phyloP scores from a whole-genome alignment of 2,797 vertebrate species.

The Cichlasoma orientale region DNA sequence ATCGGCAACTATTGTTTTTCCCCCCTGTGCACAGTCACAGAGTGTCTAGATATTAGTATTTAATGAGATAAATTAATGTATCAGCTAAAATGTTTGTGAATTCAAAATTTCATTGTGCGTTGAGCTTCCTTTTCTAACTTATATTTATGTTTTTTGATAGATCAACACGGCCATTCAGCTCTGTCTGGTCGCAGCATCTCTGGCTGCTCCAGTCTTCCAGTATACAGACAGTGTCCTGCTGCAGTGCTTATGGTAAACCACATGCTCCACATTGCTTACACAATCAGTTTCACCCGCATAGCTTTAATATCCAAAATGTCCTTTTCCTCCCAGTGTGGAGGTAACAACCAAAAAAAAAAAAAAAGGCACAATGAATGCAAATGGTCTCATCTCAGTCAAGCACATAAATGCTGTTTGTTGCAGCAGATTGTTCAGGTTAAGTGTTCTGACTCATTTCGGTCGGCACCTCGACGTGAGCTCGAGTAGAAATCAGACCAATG shows the following conservation, averaged over 20 bases:
- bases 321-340: neutral
- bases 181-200: constrained; percentile 91
- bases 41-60: no score
- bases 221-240: constrained; percentile 92
- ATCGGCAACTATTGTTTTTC: neutral
- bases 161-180: constrained; percentile 96
- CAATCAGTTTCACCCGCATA: neutral
- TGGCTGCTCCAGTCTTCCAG: constrained; percentile 95
- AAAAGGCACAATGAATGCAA: neutral
- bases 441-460: constrained; percentile 40
- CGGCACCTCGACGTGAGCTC: neutral
- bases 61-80: neutral
- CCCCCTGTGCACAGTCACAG: no score
- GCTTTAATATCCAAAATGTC: neutral
- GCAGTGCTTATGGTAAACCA: constrained; percentile 90
- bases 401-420: constrained; percentile 31
- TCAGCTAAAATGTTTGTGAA: neutral
- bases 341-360: neutral
- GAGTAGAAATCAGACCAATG: constrained; percentile 6
- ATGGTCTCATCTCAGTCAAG: constrained; percentile 19
- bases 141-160: constrained; percentile 65
- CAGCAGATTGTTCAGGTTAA: constrained; percentile 24
- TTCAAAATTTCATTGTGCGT: rapidly evolving
- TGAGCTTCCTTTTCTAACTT: neutral
- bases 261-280: neutral